Evolutionary conservation across 2,113 vertebrate genomes (phyloP).

Genomic region (Herpailurus yagouaroundi): DNA sequence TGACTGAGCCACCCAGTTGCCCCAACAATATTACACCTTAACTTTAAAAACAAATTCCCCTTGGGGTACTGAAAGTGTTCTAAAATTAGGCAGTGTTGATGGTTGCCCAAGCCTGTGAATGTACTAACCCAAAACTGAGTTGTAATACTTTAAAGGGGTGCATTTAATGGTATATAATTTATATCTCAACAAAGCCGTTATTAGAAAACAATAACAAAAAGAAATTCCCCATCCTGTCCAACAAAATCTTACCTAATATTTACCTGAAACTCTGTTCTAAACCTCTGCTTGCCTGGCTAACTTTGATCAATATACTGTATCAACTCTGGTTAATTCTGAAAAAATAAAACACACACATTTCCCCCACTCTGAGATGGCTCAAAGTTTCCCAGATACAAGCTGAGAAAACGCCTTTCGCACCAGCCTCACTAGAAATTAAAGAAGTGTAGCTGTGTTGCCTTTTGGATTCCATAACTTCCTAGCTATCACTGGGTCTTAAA

Average conservation of each 20-base stretch:
- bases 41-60: conserved; percentile 46
- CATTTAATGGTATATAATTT: background rate
- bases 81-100: conserved; percentile 22
- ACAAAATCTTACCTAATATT: background rate
- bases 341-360: background rate
- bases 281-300: background rate
- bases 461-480: conserved; percentile 7
- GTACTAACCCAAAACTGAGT: background rate
- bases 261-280: conserved; percentile 24
- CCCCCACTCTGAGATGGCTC: background rate
- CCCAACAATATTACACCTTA: background rate
- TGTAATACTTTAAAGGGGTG: background rate
- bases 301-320: background rate
- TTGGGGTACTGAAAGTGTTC: background rate
- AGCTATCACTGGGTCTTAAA: background rate
- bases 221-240: background rate
- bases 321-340: background rate
- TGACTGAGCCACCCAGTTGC: no score
- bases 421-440: conserved; percentile 6
- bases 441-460: background rate
- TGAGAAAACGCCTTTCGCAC: conserved; percentile 3
- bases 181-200: background rate
- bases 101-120: background rate
- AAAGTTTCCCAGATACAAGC: background rate
- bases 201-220: background rate